phyloP scores from a whole-genome alignment of 2,113 vertebrate species.

The Typhlomys cinereus region DNA sequence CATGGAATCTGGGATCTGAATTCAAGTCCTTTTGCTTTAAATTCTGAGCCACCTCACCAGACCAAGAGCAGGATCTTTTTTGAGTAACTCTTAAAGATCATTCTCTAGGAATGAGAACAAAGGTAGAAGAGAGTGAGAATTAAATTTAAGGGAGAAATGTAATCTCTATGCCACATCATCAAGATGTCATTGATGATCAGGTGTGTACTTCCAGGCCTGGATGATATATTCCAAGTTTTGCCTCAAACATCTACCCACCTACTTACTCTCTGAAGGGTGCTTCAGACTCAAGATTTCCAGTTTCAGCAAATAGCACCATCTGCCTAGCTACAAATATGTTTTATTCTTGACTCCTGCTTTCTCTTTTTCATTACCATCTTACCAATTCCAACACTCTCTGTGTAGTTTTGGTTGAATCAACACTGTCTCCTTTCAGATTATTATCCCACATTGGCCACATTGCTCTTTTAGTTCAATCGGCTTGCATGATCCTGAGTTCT shows the following conservation, averaged over 20 bases:
- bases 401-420: neutral
- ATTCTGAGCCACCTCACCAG: too few relatives aligned
- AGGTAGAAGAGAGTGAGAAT: neutral
- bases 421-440: neutral
- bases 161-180: neutral
- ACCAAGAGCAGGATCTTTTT: neutral
- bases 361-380: neutral
- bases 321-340: neutral
- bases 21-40: too few relatives aligned
- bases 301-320: neutral
- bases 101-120: neutral
- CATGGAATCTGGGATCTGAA: too few relatives aligned
- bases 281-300: neutral
- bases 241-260: neutral
- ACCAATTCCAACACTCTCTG: neutral
- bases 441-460: neutral
- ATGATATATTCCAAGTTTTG: neutral
- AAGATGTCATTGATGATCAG: neutral
- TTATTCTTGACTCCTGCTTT: neutral
- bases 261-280: neutral
- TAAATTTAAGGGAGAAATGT: too few relatives aligned
- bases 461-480: neutral
- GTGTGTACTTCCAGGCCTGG: neutral
- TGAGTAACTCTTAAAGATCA: neutral
- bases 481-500: neutral